Evolutionary conservation across 64 coral and sea anemone species (phyloP).

Genomic region (Montipora cactus): DNA sequence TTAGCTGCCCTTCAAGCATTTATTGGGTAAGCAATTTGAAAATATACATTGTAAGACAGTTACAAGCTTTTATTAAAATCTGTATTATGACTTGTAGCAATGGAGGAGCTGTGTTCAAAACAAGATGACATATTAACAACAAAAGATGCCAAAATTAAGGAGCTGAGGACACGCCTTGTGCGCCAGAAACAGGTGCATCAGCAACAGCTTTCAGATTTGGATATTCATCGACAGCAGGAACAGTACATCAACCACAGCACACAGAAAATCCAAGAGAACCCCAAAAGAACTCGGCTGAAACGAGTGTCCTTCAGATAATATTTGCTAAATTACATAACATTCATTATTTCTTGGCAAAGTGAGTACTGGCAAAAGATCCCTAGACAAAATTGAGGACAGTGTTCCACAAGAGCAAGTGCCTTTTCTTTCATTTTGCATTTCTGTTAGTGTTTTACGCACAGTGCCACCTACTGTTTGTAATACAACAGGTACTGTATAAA

Average conservation of each 20-base stretch:
- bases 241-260: constrained; percentile 88
- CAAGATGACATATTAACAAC: constrained; percentile 92
- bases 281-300: constrained; percentile 68
- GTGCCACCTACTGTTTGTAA: too few relatives aligned
- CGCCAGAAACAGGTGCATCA: constrained; percentile 93
- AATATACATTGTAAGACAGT: too few relatives aligned
- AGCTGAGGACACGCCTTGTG: constrained; percentile 77
- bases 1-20: too few relatives aligned
- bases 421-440: too few relatives aligned
- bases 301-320: constrained; percentile 82
- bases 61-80: background rate
- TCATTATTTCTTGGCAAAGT: too few relatives aligned
- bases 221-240: constrained; percentile 93
- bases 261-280: constrained; percentile 70
- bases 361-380: too few relatives aligned
- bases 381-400: too few relatives aligned
- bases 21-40: too few relatives aligned
- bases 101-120: constrained; percentile 91
- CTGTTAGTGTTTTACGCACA: too few relatives aligned
- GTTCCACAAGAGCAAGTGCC: too few relatives aligned
- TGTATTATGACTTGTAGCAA: constrained; percentile 68
- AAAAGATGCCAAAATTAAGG: constrained; percentile 98
- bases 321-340: background rate
- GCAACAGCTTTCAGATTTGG: constrained; percentile 85
- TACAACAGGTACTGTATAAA: too few relatives aligned